Percentiles rank a stretch among this genome's conserved stretches.
Evolutionary conservation across 2,888 invertebrate species (phyloP).

Genomic region (Phragmatobia fuliginosa): DNA sequence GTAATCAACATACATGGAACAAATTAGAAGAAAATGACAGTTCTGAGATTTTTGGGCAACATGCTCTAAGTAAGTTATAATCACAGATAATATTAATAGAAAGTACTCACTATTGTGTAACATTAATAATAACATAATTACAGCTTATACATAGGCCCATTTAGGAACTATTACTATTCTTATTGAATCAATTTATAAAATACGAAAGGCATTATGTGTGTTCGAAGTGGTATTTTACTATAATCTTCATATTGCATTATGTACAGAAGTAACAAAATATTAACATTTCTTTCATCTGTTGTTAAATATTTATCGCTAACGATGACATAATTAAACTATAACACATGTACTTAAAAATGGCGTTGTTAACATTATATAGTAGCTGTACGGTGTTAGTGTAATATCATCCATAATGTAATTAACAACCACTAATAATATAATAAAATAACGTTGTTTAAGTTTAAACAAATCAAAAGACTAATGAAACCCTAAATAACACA

Average conservation of each 20-base stretch:
- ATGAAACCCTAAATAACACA: not conserved
- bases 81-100: conserved; percentile 16
- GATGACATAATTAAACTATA: not conserved
- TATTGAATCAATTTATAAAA: not conserved
- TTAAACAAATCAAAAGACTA: not conserved
- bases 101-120: conserved; percentile 7
- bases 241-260: not conserved
- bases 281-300: too few species aligned
- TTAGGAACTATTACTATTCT: not conserved
- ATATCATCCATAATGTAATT: not conserved
- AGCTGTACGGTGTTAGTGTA: not conserved
- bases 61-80: conserved; percentile 45
- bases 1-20: conserved; percentile 5
- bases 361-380: not conserved
- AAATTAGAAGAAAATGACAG: not conserved
- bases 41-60: conserved; percentile 3
- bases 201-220: not conserved
- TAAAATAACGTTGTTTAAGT: conserved; percentile 1
- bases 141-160: not conserved
- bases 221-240: not conserved
- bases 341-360: not conserved
- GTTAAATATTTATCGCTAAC: not conserved
- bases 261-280: too few species aligned
- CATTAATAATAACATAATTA: not conserved
- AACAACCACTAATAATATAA: conserved; percentile 25